Conservation (phyloP, 2,888 invertebrate species). For the Hermaeophaga mercurialis region DNA sequence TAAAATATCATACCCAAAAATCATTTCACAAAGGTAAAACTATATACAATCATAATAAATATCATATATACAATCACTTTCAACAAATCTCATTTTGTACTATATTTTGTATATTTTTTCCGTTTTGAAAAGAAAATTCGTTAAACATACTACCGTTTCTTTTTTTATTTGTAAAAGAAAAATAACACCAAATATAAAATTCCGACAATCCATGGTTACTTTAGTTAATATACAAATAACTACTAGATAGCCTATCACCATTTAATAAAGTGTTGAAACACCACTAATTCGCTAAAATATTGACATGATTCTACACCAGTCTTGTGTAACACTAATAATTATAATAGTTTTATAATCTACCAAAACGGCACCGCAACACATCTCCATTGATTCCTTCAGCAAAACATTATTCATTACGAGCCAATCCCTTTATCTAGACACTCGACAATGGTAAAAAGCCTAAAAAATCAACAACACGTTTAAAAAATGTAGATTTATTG, state of each 20-base stretch:
- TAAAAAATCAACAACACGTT: too few relatives aligned
- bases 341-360: conserved; percentile 46
- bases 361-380: conserved; percentile 25
- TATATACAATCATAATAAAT: conserved; percentile 40
- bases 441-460: too few relatives aligned
- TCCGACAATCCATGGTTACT: conserved; percentile 50
- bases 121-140: conserved; percentile 26
- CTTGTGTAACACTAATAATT: conserved; percentile 56
- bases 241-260: conserved; percentile 54
- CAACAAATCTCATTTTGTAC: conserved; percentile 38
- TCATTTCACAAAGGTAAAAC: conserved; percentile 28
- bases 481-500: too few relatives aligned
- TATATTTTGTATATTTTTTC: conserved; percentile 32
- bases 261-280: conserved; percentile 52
- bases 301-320: conserved; percentile 58
- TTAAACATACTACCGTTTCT: conserved; percentile 24
- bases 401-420: too few relatives aligned
- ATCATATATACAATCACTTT: conserved; percentile 36
- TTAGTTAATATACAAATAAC: conserved; percentile 49
- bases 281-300: conserved; percentile 52
- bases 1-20: conserved; percentile 23
- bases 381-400: too few relatives aligned
- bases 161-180: conserved; percentile 23
- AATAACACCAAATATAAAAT: conserved; percentile 31
- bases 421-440: too few relatives aligned